Conservation (phyloP, 2,113 vertebrate species). For the Callaeas wilsoni region DNA sequence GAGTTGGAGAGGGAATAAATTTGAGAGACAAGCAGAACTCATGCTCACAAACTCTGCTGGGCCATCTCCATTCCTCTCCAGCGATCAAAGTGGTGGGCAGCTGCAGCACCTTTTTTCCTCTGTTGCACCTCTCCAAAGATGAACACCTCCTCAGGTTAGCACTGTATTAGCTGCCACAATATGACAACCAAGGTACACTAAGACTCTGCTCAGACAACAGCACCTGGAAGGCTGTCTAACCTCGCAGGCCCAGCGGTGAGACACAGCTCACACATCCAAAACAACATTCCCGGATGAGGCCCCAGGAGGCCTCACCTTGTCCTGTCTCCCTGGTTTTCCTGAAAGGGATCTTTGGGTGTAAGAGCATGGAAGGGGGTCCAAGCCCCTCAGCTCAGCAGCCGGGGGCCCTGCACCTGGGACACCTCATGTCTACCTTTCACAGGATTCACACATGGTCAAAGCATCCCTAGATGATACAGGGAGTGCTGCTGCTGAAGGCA, state of each 20-base stretch:
- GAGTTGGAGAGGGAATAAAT: not conserved
- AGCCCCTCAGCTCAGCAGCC: not conserved
- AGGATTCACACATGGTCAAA: not conserved
- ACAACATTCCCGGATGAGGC: not conserved
- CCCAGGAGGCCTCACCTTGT: not conserved
- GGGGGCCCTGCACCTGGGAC: not conserved
- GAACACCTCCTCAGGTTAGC: not conserved
- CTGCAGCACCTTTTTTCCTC: not conserved
- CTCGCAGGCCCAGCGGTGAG: not conserved
- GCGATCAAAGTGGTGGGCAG: not conserved
- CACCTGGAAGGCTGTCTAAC: not conserved
- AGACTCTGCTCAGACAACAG: not conserved
- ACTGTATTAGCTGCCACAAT: too few species aligned
- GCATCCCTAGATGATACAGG: not conserved
- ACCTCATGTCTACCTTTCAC: not conserved
- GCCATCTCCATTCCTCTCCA: not conserved
- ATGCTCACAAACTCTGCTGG: not conserved
- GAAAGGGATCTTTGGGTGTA: not conserved
- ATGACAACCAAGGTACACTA: not conserved
- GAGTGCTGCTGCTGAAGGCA: not conserved
- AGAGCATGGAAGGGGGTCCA: not conserved
- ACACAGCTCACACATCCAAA: rapidly evolving
- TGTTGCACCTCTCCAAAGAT: not conserved
- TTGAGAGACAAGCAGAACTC: not conserved
- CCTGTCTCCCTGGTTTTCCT: not conserved